These are phyloP conservation scores for Physeter macrocephalus DNA, from an alignment of 2,113 vertebrate species.

Conservation along the genomic window DNA sequence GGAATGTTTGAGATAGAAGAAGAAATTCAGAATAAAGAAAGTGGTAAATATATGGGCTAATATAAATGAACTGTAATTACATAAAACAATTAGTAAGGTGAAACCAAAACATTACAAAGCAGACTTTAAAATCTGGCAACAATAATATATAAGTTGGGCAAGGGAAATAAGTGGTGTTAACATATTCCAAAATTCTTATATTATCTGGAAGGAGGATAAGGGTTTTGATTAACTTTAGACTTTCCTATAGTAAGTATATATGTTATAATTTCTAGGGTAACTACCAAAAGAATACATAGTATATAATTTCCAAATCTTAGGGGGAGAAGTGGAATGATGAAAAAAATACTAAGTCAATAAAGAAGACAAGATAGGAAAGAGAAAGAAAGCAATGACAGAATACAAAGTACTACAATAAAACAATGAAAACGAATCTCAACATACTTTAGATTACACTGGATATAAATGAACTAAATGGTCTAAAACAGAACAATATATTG, in stretches of 20 bases:
- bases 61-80: background rate
- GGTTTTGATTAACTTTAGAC: background rate
- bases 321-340: background rate
- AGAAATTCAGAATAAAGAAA: background rate
- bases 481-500: background rate
- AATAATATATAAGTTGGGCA: background rate
- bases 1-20: background rate
- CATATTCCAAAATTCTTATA: background rate
- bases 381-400: background rate
- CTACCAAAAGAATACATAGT: background rate
- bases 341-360: background rate
- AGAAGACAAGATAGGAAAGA: background rate
- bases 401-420: background rate
- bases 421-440: background rate
- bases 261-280: background rate
- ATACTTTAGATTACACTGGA: background rate
- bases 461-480: background rate
- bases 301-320: background rate
- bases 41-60: background rate
- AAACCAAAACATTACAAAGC: background rate
- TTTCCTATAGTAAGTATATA: background rate
- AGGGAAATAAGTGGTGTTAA: background rate
- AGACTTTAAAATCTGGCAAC: background rate
- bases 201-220: background rate
- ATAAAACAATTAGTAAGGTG: background rate